phyloP scores from a whole-genome alignment of 2,113 vertebrate genomes.

The Oryzias woworae region DNA sequence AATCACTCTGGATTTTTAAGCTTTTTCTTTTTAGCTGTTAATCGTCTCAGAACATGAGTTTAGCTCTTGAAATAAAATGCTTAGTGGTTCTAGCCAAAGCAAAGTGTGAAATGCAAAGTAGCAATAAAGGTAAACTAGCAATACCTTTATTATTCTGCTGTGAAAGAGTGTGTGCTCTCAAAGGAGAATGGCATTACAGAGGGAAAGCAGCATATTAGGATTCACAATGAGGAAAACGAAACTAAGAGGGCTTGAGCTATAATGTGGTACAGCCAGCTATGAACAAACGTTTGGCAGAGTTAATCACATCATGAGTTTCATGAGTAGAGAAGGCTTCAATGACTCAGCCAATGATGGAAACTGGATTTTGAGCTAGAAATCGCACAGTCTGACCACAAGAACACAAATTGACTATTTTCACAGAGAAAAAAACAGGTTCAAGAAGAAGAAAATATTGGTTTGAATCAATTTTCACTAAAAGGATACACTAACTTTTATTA shows the following conservation, averaged over 20 bases:
- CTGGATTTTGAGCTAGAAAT: no score
- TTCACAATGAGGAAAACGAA: conserved; percentile 15
- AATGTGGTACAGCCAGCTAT: neutral
- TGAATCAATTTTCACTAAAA: no score
- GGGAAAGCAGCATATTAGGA: conserved; percentile 12
- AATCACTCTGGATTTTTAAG: no score
- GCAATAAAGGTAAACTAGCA: conserved; percentile 15
- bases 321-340: no score
- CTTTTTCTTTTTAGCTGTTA: no score
- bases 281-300: neutral
- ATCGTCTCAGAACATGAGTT: conserved; percentile 1
- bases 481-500: no score
- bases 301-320: no score
- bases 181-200: conserved; percentile 9
- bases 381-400: no score
- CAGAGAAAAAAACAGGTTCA: no score
- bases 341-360: no score
- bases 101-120: conserved; percentile 15
- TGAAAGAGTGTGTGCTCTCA: conserved; percentile 14
- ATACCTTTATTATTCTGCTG: conserved; percentile 14
- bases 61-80: conserved; percentile 31
- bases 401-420: no score
- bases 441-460: no score
- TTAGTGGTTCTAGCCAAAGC: conserved; percentile 34
- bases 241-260: neutral